Base-by-base conservation (phyloP, 1,140 invertebrate genomes). In the Drosophila pseudoananassae region DNA sequence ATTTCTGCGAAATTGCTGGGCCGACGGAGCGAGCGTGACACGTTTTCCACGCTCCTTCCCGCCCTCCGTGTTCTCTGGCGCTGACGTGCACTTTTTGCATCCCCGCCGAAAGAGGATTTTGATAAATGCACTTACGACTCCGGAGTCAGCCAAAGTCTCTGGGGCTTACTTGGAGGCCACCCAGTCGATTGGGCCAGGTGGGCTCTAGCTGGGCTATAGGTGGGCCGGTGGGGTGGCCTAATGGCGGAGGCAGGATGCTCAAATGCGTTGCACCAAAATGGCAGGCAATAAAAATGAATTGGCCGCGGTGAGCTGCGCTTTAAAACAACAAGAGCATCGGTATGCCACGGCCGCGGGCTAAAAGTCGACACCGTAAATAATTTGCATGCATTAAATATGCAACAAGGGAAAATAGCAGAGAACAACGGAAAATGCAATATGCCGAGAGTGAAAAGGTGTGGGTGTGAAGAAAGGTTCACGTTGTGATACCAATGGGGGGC, bases 311-410 rank as follows among this genome's bases (percentile, higher is more conserved):
- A 56, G 59, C 53, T 40, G 58, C 17, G 59, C 71, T 75, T 75
- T 52, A 75, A 75, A 74, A 40, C 23, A 51, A 38, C 15, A 40
- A 20, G 15, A 20, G 14, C 17, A 15, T 8, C 29, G 20, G 17
- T 57, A 17, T 33, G 14, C 17, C 14, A 38, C 49, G 43, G 50
- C 66, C 59, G 59, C 36, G 17, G 60, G 71, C 71, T 74, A 75
- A 74, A 55, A 74, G 63, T 76, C 74, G 70, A 70, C 52, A 55
- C 66, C 72, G 72, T 85, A 76, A 85, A 84, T 85, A 84, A 84
- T 85, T 85, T 85, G 77, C 81, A 85, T 84, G 59, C 66, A 73
- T 85, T 84, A 74, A 84, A 85, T 80, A 85, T 84, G 77, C 77
- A 80, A 64, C 61, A 57, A 66, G 56, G 80, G 49, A 69, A 68